These are phyloP conservation scores for Meriones psammophilus DNA, from an alignment of 2,797 vertebrate species.

Conservation along the genomic window DNA sequence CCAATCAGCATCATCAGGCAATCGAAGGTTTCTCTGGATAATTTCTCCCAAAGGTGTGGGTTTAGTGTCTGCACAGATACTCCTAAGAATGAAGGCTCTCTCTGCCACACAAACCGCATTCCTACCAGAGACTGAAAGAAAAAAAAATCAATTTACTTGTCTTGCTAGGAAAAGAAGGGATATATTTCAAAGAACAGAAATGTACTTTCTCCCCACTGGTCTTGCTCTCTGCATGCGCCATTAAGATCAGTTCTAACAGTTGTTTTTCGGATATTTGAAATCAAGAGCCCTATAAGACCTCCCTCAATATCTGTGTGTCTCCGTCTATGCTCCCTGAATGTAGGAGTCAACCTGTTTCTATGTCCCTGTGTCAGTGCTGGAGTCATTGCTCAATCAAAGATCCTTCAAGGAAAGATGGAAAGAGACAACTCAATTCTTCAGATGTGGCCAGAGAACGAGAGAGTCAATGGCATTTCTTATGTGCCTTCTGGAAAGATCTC, in stretches of 20 bases:
- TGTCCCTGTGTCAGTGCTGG: neutral
- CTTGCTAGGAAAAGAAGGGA: constrained; percentile 15
- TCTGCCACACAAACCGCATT: neutral
- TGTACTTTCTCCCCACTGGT: neutral
- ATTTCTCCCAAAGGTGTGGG: neutral
- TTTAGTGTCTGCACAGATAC: neutral
- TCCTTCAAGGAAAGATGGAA: constrained; percentile 3
- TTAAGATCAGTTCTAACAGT: neutral
- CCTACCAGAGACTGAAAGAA: neutral
- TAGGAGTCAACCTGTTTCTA: neutral
- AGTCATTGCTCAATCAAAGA: neutral
- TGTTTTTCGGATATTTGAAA: neutral
- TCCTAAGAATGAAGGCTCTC: neutral
- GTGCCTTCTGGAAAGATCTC: neutral
- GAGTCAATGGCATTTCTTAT: neutral
- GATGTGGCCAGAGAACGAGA: neutral
- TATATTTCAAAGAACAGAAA: neutral
- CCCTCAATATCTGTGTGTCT: neutral
- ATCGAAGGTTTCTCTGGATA: neutral
- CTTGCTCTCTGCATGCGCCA: neutral
- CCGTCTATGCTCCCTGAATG: neutral
- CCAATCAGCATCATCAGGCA: neutral
- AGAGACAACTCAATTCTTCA: neutral
- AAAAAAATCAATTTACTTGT: neutral
- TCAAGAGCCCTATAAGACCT: neutral